Percentiles rank a stretch among this genome's conserved stretches.
Evolutionary conservation across 2,797 vertebrate species (phyloP).

Genomic region (Sandelia bainsii): DNA sequence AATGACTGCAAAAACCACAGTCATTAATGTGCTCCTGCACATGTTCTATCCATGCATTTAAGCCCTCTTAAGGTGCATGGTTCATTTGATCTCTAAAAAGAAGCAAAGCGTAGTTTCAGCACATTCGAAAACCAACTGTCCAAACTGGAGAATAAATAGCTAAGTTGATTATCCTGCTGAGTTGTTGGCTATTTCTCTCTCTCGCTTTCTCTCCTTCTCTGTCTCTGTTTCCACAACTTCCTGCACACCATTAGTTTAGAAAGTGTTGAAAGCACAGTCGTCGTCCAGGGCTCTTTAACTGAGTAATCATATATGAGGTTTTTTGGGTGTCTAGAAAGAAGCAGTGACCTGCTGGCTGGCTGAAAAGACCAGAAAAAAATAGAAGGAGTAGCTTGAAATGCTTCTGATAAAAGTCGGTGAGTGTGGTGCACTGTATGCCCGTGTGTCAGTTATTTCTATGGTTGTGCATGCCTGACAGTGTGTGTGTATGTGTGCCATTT

Average conservation of each 20-base stretch:
- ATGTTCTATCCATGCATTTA: constrained; percentile 61
- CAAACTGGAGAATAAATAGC: constrained; percentile 76
- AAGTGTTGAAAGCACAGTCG: constrained; percentile 77
- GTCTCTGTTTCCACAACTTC: constrained; percentile 75
- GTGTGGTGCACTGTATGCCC: constrained; percentile 21
- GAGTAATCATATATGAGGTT: constrained; percentile 66
- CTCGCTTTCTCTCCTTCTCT: constrained; percentile 55
- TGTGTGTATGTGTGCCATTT: constrained; percentile 18
- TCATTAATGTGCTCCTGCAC: constrained; percentile 67
- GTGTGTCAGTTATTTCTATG: constrained; percentile 27
- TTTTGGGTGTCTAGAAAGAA: constrained; percentile 52
- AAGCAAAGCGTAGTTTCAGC: constrained; percentile 65
- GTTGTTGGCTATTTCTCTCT: constrained; percentile 60
- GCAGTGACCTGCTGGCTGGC: constrained; percentile 61
- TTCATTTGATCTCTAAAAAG: constrained; percentile 74
- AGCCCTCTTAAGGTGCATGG: constrained; percentile 63
- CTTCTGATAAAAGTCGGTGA: constrained; percentile 68
- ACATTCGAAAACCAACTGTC: constrained; percentile 70
- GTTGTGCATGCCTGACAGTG: constrained; percentile 9
- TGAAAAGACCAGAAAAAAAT: constrained; percentile 35
- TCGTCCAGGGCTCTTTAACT: constrained; percentile 71
- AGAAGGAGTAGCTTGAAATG: constrained; percentile 40
- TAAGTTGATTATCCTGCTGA: constrained; percentile 76
- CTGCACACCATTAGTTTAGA: constrained; percentile 77
- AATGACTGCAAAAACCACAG: constrained; percentile 67